phyloP scores from a whole-genome alignment of 2,888 invertebrate genomes.

The Dascillus cervinus region DNA sequence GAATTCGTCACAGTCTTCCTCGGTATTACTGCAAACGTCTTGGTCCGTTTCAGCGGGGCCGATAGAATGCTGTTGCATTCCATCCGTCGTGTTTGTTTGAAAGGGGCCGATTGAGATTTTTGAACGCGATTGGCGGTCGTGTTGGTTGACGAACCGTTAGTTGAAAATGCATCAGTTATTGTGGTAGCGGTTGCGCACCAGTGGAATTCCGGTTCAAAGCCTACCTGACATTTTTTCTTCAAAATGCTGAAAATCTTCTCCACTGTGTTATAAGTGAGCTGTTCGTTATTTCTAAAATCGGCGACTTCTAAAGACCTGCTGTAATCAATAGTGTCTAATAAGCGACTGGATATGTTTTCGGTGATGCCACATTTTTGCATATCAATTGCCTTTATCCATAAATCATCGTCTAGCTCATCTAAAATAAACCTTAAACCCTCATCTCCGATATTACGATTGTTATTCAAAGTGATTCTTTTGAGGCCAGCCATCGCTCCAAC shows the following conservation, averaged over 20 bases:
- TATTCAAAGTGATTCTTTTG: constrained; percentile 60
- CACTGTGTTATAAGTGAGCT: constrained; percentile 26
- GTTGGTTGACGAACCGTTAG: constrained; percentile 9
- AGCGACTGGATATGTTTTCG: constrained; percentile 49
- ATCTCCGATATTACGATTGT: constrained; percentile 61
- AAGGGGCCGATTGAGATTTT: constrained; percentile 30
- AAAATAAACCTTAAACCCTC: constrained; percentile 53
- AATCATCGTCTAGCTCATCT: constrained; percentile 65
- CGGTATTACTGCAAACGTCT: constrained; percentile 19
- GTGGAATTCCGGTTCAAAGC: constrained; percentile 31
- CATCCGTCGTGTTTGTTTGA: constrained; percentile 12
- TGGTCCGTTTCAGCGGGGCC: constrained; percentile 12
- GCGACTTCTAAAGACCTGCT: constrained; percentile 62
- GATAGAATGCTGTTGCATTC: not conserved
- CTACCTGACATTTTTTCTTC: constrained; percentile 30
- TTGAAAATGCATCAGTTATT: constrained; percentile 5
- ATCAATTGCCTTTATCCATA: constrained; percentile 75
- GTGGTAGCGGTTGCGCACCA: constrained; percentile 33
- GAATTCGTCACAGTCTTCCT: constrained; percentile 2
- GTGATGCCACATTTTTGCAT: constrained; percentile 68
- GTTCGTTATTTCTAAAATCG: constrained; percentile 57
- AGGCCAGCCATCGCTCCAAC: constrained; percentile 66
- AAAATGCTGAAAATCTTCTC: constrained; percentile 33
- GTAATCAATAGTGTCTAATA: constrained; percentile 53
- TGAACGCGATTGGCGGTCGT: constrained; percentile 18